Base-by-base conservation (phyloP, 2,888 invertebrate species). In the Mesoligia furuncula region DNA sequence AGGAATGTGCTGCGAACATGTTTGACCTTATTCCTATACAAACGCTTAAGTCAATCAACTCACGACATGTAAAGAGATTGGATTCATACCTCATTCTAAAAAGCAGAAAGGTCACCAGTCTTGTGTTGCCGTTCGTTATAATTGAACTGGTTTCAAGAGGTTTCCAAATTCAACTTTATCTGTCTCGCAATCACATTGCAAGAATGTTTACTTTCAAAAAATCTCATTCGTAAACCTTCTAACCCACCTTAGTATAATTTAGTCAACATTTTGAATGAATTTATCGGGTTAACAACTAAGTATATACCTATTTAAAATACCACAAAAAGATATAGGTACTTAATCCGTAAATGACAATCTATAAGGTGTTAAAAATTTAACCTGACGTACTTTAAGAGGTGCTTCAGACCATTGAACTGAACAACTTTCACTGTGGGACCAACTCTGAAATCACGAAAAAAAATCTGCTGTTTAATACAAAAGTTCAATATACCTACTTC, bases 21-120 rank as follows among this genome's bases (percentile, higher is more conserved):
- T 51, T 31, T n/a, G 13, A 5, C 9, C 24, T 9, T 20, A 48
- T 31, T 48, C 48, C 7, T 59, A n/a, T 39, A 20, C 36, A 6
- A 62, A n/a, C 8, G 7, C 42, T 45, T 36, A 81, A 73, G 24
- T 54, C 36, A 17, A 81, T 45, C 8, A 51, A 42, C 31, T n/a
- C 31, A 64, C 3, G 0, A 42, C 31, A 36, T 36, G 24, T 51
- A n/a, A 61, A 51, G 45, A 57, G 11, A 64, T 57, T 48, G 15
- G 1, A 45, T 74, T 81, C 20, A 17, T 27, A 54, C 51, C 5
- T 64, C 20, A 24, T 31, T 82, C n/a, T 42, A 13, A 36, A 8
- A 73, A 57, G 4, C 2, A n/a, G 27, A 48, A 81, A 64, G 1
- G 7, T 54, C 7, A n/a, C 7, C 0, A 48, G 15, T 42, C 5